These are phyloP conservation scores for Hypotaenidia okinawae DNA, from an alignment of 2,797 vertebrate species.

Conservation along the genomic window DNA sequence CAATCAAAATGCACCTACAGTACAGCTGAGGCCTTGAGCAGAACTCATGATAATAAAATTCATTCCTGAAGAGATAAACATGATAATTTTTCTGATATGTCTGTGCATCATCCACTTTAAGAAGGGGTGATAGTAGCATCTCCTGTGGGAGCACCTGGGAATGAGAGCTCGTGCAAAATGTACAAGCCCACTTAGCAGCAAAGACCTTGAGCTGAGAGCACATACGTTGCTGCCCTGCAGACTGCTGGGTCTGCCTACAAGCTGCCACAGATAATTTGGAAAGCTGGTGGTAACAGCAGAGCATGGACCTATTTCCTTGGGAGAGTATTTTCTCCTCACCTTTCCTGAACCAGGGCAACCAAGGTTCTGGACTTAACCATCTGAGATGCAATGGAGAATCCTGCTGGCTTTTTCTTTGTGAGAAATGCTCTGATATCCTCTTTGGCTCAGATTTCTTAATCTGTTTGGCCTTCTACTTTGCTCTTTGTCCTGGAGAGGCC, in stretches of 20 bases:
- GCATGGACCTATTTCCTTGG: neutral
- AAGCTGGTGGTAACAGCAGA: neutral
- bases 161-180: neutral
- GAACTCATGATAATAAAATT: neutral
- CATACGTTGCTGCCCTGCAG: neutral
- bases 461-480: neutral
- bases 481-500: neutral
- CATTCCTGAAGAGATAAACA: neutral
- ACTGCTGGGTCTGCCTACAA: neutral
- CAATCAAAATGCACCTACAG: neutral
- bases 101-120: neutral
- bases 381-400: neutral
- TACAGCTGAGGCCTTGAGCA: neutral
- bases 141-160: neutral
- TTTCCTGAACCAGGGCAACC: neutral
- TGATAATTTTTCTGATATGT: neutral
- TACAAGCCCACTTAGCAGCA: neutral
- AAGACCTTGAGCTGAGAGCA: neutral
- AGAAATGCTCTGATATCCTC: neutral
- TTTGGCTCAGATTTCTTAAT: neutral
- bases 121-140: neutral
- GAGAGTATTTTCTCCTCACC: neutral
- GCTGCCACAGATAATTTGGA: accelerated
- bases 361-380: neutral
- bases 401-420: neutral